Evolutionary conservation across 2,113 vertebrate genomes (phyloP), one percentile per base, ranked within the genome.

Genomic region (Taxidea taxus): DNA sequence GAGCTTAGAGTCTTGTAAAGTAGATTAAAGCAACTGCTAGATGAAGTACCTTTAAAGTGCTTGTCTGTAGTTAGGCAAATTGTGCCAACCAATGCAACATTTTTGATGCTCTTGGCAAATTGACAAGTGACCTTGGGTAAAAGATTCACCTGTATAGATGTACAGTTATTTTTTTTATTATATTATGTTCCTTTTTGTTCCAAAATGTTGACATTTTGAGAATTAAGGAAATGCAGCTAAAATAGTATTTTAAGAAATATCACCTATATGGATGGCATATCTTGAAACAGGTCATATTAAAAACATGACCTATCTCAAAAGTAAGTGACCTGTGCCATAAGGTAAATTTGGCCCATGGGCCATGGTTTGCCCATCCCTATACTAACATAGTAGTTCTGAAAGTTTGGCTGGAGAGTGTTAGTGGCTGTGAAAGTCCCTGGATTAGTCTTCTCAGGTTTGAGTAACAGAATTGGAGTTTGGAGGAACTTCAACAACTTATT

Each of bases 41-140:
- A 96, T 95, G 72, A 85, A 74, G 18, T 39, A 44, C 4, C 34
- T 90, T 95, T 94, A 92, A 90, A 92, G n/a, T 23, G 37, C 18
- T 97, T 58, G 4, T 58, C 47, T 60, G 18, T 20, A 31, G 27
- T 64, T 29, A 80, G 23, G 49, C 66, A 49, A 83, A 81, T 54
- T 31, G 12, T 72, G 72, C 34, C 20, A 25, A 75, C 31, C 47
- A 80, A 34, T 75, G 7, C 15, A 91, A 37, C 51, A 47, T 70
- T 94, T 95, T 92, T 84, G 37, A 87, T 72, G 34, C 31, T 75
- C 93, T 90, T 51, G 49, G 31, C 86, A 16, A 80, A 94, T 23
- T 29, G 20, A 56, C 13, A 74, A 39, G 20, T 75, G n/a, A 88
- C 72, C 44, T 77, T 56, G 11, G 18, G 16, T 58, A 58, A 95